phyloP scores from a whole-genome alignment of 2,113 vertebrate species.

The Ginglymostoma cirratum region DNA sequence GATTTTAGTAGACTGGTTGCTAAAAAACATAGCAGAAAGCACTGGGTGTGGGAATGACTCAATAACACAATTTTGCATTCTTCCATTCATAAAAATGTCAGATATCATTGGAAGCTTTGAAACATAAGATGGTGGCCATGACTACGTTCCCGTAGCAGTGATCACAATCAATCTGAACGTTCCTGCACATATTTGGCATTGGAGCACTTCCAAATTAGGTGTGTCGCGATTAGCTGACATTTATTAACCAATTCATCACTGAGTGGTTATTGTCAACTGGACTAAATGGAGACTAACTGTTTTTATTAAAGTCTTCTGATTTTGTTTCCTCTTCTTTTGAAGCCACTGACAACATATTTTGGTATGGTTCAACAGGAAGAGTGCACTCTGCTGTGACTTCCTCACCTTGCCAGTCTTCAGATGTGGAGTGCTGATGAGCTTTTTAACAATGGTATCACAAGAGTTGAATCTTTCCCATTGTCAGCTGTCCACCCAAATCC shows the following conservation, averaged over 20 bases:
- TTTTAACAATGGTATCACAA: neutral
- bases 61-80: constrained; percentile 11
- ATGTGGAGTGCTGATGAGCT: too few species aligned
- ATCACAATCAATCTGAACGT: neutral
- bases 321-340: neutral
- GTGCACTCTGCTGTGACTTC: neutral
- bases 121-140: neutral
- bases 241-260: neutral
- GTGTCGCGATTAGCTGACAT: neutral
- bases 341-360: neutral
- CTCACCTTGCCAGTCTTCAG: neutral
- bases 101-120: neutral
- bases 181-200: neutral
- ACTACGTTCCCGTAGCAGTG: neutral
- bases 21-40: neutral
- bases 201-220: neutral
- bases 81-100: neutral
- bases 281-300: neutral
- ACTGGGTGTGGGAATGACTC: neutral
- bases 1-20: constrained; percentile 10
- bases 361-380: neutral
- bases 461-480: neutral
- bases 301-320: neutral
- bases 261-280: neutral
- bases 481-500: neutral